Evolutionary conservation across 2,888 invertebrate species (phyloP).

Genomic region (Erannis defoliaria): DNA sequence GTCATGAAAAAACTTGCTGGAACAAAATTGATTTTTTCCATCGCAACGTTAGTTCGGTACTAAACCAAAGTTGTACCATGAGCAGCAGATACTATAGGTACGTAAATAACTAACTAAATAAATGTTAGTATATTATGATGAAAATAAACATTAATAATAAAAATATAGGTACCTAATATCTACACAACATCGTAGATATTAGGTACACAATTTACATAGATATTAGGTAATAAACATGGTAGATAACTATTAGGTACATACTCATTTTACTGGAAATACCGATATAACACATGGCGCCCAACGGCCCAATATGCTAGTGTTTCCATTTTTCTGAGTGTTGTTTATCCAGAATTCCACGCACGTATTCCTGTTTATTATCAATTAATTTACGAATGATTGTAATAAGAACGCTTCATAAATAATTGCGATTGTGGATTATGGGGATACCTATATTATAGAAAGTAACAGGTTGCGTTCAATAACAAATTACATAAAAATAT

Average conservation of each 20-base stretch:
- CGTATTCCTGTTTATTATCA: constrained; percentile 40
- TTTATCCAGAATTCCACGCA: constrained; percentile 36
- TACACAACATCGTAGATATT: too few relatives aligned
- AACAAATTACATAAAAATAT: constrained; percentile 18
- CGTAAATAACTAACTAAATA: background rate
- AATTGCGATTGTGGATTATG: constrained; percentile 19
- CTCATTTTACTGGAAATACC: background rate
- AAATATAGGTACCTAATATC: too few relatives aligned
- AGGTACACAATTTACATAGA: too few relatives aligned
- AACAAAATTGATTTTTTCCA: too few relatives aligned
- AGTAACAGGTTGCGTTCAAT: constrained; percentile 29
- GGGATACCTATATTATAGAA: background rate
- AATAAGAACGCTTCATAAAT: constrained; percentile 34
- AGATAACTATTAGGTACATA: too few relatives aligned
- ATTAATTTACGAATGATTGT: constrained; percentile 29
- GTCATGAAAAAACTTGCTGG: too few relatives aligned
- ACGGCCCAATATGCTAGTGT: constrained; percentile 13
- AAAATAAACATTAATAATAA: too few relatives aligned
- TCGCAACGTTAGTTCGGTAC: too few relatives aligned
- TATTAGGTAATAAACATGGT: too few relatives aligned
- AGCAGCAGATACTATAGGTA: background rate
- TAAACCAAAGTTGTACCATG: background rate
- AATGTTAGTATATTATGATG: too few relatives aligned
- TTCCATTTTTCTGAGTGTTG: constrained; percentile 43
- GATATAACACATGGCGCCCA: background rate